Evolutionary conservation across 2,797 vertebrate species (phyloP), one percentile per base, ranked within the genome.

Genomic region (Sebastes kiyomatsui): DNA sequence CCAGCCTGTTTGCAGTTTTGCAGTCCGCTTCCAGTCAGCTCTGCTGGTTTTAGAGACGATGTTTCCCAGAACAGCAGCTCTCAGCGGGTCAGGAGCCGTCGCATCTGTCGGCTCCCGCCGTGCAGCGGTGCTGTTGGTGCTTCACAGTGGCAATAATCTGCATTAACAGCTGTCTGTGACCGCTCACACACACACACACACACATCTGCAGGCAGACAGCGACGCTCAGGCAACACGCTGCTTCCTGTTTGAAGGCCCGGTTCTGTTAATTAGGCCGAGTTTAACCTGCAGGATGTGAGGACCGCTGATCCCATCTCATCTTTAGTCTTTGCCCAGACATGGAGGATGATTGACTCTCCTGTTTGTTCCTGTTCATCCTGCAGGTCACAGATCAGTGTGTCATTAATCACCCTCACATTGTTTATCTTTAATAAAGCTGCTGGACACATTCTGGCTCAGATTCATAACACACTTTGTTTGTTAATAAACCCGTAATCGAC

Each of bases 121-220:
- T 27, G 84, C 66, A 20, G 55, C 46, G 18, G 10, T 5, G 76
- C 62, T 67, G 60, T 46, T 5, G 32, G 42, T 73, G 88, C 81
- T 80, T 86, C 82, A 67, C 71, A 54, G 82, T 67, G 77, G 85
- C 72, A 75, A 54, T 72, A 82, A 90, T 84, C 78, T 87, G 82
- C 82, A 85, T 88, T 67, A 87, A 85, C 84, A 87, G 84, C 85
- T 92, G 87, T 81, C 79, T 79, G 60, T 27, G 62, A 71, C 12
- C 27, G 28, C 8, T 46, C 42, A 42, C 3, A 82, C 70, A 64
- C 35, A 38, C 35, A 12, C 35, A 38, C 18, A 46, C 80, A 75
- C 67, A 82, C 59, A 62, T 27, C 14, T 64, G 25, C 67, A 67
- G 35, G 28, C 71, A 56, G 20, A 52, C 42, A 60, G 42, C 61